A percentile compares a stretch with the other conserved stretches of the same genome.
phyloP scores from a whole-genome alignment of 2,888 invertebrate species.

The Acleris literana region DNA sequence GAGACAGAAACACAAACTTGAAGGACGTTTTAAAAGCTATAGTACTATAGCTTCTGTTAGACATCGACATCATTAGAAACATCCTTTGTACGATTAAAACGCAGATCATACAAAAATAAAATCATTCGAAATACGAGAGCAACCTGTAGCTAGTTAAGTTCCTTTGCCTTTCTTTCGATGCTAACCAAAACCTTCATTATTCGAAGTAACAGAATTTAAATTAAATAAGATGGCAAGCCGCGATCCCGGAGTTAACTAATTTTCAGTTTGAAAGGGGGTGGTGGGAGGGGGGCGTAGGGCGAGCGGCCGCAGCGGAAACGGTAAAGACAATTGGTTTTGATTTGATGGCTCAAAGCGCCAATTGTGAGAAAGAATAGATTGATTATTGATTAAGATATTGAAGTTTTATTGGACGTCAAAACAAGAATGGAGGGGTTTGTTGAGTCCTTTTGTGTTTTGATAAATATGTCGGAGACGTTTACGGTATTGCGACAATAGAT shows the following conservation, averaged over 20 bases:
- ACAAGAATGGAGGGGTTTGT: too few species aligned
- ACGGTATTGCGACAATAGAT: too few species aligned
- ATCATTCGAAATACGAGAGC: too few species aligned
- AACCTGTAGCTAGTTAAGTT: background rate
- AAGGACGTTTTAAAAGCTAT: too few species aligned
- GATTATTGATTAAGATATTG: background rate
- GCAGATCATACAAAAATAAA: too few species aligned
- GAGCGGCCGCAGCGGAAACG: background rate
- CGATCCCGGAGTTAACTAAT: conserved; percentile 40
- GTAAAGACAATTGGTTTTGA: conserved; percentile 4
- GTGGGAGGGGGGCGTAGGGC: conserved; percentile 14
- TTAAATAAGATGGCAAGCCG: conserved; percentile 39
- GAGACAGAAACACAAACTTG: too few species aligned
- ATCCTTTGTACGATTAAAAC: too few species aligned
- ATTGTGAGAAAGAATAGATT: background rate
- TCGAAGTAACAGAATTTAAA: conserved; percentile 33
- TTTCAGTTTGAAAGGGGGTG: conserved; percentile 39
- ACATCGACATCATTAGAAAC: too few species aligned
- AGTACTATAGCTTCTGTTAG: too few species aligned
- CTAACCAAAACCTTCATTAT: conserved; percentile 13
- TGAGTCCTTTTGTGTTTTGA: too few species aligned
- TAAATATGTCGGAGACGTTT: too few species aligned
- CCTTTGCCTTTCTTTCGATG: conserved; percentile 1
- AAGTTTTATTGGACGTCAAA: too few species aligned
- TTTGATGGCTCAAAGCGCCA: background rate